Evolutionary conservation across 2,113 vertebrate species (phyloP).

Genomic region (Peromyscus leucopus): DNA sequence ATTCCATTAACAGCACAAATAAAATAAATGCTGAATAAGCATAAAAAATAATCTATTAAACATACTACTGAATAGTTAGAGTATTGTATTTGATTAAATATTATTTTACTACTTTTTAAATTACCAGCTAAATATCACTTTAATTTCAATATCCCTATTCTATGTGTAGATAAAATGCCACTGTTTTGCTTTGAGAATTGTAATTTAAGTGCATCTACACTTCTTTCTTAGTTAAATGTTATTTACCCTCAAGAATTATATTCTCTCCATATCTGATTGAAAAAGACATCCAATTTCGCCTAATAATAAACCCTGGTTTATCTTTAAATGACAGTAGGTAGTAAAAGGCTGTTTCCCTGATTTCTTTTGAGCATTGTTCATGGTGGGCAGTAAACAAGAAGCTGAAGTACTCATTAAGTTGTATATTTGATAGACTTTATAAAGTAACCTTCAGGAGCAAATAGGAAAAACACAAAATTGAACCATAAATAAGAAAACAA

Average conservation of each 20-base stretch:
- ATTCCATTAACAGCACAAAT: not conserved
- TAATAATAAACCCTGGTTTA: conserved; percentile 53
- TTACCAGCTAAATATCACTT: not conserved
- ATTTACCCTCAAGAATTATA: conserved; percentile 47
- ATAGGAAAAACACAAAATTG: conserved; percentile 61
- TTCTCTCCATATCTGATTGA: conserved; percentile 32
- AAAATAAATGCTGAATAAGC: not conserved
- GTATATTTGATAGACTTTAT: conserved; percentile 62
- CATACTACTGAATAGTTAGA: not conserved
- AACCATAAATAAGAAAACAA: conserved; percentile 53
- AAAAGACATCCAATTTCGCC: conserved; percentile 43
- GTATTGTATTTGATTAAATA: not conserved
- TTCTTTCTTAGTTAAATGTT: conserved; percentile 45
- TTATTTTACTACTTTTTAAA: not conserved
- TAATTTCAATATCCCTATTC: not conserved
- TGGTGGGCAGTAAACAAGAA: not conserved
- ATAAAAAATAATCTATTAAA: not conserved
- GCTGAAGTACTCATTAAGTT: conserved; percentile 44
- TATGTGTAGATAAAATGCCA: not conserved
- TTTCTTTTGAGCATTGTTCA: not conserved
- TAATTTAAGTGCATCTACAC: not conserved
- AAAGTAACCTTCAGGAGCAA: conserved; percentile 58
- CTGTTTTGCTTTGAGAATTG: not conserved
- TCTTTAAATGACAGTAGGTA: conserved; percentile 35
- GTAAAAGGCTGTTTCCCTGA: conserved; percentile 28